Evolutionary conservation across 2,888 invertebrate genomes (phyloP).

Genomic region (Athripsodes cinereus): DNA sequence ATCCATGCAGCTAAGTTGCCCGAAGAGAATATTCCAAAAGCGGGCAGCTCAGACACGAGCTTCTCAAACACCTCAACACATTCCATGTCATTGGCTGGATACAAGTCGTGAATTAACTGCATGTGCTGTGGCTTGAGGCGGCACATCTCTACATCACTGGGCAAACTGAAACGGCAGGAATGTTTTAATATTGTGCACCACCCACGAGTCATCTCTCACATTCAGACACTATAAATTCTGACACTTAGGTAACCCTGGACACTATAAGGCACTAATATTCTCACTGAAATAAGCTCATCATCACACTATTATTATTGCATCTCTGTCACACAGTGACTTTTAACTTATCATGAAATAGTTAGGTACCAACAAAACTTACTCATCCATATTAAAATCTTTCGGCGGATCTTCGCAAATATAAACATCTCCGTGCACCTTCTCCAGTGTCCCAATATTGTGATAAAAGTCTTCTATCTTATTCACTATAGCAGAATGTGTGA

Average conservation of each 20-base stretch:
- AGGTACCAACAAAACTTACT: constrained; percentile 38
- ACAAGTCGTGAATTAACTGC: constrained; percentile 75
- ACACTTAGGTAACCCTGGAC: neutral
- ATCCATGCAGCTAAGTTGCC: constrained; percentile 82
- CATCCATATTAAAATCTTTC: constrained; percentile 52
- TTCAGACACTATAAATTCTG: too few relatives aligned
- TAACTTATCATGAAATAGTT: too few relatives aligned
- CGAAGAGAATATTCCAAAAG: constrained; percentile 72
- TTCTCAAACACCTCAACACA: constrained; percentile 77
- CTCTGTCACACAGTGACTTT: too few relatives aligned
- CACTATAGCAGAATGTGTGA: constrained; percentile 76
- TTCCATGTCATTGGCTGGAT: constrained; percentile 85
- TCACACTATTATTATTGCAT: too few relatives aligned
- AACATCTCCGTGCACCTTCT: constrained; percentile 75
- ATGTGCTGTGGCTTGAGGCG: constrained; percentile 73
- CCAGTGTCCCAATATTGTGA: constrained; percentile 53
- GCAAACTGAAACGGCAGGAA: constrained; percentile 38
- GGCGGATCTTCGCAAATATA: constrained; percentile 66
- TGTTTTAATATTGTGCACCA: neutral
- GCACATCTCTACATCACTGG: constrained; percentile 69
- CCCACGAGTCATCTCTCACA: too few relatives aligned
- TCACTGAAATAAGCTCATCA: too few relatives aligned
- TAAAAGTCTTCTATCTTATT: constrained; percentile 71
- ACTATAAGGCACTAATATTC: neutral
- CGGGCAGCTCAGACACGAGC: constrained; percentile 70